Evolutionary conservation across 2,888 invertebrate genomes (phyloP).

Genomic region (Leucophenga maculata): DNA sequence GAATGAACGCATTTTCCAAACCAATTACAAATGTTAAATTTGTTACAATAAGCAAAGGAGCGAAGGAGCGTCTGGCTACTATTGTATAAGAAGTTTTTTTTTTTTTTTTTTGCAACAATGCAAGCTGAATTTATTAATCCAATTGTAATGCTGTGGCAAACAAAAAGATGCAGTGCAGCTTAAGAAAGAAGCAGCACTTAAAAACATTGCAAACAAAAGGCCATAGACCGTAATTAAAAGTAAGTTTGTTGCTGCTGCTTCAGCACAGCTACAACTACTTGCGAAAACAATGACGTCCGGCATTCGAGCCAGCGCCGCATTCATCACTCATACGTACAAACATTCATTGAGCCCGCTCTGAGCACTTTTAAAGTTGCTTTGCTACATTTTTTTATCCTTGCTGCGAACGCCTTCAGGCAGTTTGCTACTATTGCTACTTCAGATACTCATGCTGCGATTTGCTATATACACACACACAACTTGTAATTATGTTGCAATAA

Average conservation of each 20-base stretch:
- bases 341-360: not conserved
- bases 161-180: slow-evolving; percentile 65
- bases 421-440: not conserved
- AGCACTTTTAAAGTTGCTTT: slow-evolving; percentile 35
- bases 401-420: not conserved
- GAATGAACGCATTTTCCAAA: slow-evolving; percentile 45
- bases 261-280: not conserved
- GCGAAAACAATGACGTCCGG: slow-evolving; percentile 5
- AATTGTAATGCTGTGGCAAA: slow-evolving; percentile 36
- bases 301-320: slow-evolving; percentile 28
- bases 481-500: slow-evolving; percentile 63
- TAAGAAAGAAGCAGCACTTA: slow-evolving; percentile 34
- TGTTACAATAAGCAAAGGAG: slow-evolving; percentile 22
- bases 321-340: slow-evolving; percentile 41
- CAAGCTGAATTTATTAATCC: slow-evolving; percentile 11
- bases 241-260: slow-evolving; percentile 47
- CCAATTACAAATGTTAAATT: slow-evolving; percentile 59
- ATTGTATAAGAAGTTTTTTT: not conserved
- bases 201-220: slow-evolving; percentile 31
- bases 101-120: not conserved
- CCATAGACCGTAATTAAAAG: slow-evolving; percentile 64
- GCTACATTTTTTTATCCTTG: slow-evolving; percentile 14
- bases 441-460: slow-evolving; percentile 29
- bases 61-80: not conserved
- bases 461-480: slow-evolving; percentile 41